Conservation (phyloP, 2,113 vertebrate species). For the Pluvianellus socialis region DNA sequence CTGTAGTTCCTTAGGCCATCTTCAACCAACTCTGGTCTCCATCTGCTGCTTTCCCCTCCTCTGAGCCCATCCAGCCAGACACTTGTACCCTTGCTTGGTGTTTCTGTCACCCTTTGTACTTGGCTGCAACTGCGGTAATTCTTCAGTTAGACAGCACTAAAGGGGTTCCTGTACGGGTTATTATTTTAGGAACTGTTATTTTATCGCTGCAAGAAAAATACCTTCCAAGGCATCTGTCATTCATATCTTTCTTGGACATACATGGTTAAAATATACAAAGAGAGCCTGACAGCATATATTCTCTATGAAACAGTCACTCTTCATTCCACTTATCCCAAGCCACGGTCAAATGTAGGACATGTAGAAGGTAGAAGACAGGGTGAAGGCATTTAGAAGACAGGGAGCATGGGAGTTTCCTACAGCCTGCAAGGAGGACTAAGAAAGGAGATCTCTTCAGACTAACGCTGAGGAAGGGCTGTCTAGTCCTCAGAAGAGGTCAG, state of each 20-base stretch:
- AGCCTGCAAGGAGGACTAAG: neutral
- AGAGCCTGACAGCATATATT: neutral
- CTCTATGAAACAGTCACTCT: neutral
- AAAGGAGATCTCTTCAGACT: neutral
- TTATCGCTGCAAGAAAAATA: neutral
- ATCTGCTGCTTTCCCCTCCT: neutral
- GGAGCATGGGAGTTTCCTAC: neutral
- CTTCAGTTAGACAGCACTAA: neutral
- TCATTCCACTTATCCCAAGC: neutral
- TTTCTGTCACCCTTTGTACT: neutral
- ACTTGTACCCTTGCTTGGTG: neutral
- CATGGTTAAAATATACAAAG: neutral
- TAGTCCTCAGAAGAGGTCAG: neutral
- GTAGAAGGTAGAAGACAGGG: neutral
- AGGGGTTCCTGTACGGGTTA: neutral
- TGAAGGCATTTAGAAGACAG: neutral
- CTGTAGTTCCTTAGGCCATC: neutral
- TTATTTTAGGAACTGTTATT: neutral
- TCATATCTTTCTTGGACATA: neutral
- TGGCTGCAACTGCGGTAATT: neutral
- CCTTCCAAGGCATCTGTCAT: neutral
- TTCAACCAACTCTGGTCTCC: neutral
- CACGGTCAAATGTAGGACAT: neutral
- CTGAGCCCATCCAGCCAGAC: neutral
- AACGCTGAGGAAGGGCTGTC: neutral